Conservation (phyloP, 2,888 invertebrate genomes). For the Tetranychus piercei region DNA sequence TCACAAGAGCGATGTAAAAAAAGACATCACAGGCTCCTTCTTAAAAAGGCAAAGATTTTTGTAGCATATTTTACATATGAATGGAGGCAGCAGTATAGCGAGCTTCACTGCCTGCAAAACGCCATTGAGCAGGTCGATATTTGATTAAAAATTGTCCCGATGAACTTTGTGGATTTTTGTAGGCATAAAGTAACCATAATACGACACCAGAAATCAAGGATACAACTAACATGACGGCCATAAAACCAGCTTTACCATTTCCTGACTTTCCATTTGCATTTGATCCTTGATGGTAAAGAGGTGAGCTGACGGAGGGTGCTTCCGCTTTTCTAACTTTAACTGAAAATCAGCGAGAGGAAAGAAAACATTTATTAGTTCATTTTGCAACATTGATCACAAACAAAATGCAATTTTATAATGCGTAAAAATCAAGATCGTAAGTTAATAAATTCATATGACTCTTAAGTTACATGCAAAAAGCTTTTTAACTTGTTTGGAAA, state of each 20-base stretch:
- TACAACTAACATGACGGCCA: conserved; percentile 47
- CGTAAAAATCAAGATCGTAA: neutral
- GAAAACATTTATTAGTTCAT: neutral
- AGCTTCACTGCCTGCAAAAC: conserved; percentile 73
- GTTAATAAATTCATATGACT: no score
- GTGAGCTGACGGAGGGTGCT: neutral
- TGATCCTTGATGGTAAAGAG: neutral
- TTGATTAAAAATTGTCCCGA: conserved; percentile 91
- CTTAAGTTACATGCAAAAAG: no score
- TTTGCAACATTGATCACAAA: neutral
- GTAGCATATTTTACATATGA: conserved; percentile 50
- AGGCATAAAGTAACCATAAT: conserved; percentile 77
- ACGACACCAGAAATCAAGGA: conserved; percentile 47
- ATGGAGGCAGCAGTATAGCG: conserved; percentile 85
- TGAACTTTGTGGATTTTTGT: conserved; percentile 81
- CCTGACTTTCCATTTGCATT: conserved; percentile 10
- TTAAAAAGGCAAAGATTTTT: neutral
- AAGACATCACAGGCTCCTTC: neutral
- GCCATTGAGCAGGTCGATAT: conserved; percentile 89
- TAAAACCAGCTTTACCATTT: conserved; percentile 43
- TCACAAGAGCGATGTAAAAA: neutral
- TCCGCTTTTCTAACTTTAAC: neutral
- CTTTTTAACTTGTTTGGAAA: neutral
- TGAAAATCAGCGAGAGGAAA: neutral
- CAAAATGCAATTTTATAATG: neutral